Evolutionary conservation across 2,888 invertebrate genomes (phyloP), one percentile per base, ranked within the genome.

Genomic region (Agrochola circellaris): DNA sequence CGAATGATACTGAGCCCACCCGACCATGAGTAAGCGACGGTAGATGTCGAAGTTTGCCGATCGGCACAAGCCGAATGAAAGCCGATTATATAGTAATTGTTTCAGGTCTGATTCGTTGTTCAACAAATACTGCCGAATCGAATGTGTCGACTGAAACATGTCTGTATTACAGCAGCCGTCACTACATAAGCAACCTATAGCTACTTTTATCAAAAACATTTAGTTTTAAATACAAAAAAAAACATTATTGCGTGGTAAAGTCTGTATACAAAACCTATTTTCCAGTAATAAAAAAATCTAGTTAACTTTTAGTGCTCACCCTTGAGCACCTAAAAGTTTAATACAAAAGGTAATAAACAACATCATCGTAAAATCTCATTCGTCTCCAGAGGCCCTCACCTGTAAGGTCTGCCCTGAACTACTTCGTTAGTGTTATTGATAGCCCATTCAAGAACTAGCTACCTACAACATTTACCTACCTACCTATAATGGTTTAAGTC

Each of bases 311-410:
- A 62, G 58, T 68, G 26, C 56, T 7, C 4, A 42, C 30, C 34
- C 67, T 68, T 42, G 42, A 42, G 48, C 30, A 56, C 34, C 42
- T 71, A 48, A 73, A 68, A 73, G 17, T 65, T 42, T 72, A 72
- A 60, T 45, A 72, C 38, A 58, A 75, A 9, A 58, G 20, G 38
- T n/a, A 20, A 82, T 82, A 74, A 84, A 86, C 67, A 82, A 71
- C 51, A 38, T 66, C 38, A 73, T 69, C 83, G 74, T 83, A 65
- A 83, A 76, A 64, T 70, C 74, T 61, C 60, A 73, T 62, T 58
- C 48, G 66, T 56, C 84, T 67, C 72, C 9, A 48, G 83, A 48
- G 83, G 23, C 69, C 23, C 38, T 20, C 70, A 60, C 42, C 65
- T 54, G n/a, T 15, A 15, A 23, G 68, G 23, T 34, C 48, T n/a